Evolutionary conservation across 2,113 vertebrate genomes (phyloP).

Genomic region (Erpornis zantholeuca): DNA sequence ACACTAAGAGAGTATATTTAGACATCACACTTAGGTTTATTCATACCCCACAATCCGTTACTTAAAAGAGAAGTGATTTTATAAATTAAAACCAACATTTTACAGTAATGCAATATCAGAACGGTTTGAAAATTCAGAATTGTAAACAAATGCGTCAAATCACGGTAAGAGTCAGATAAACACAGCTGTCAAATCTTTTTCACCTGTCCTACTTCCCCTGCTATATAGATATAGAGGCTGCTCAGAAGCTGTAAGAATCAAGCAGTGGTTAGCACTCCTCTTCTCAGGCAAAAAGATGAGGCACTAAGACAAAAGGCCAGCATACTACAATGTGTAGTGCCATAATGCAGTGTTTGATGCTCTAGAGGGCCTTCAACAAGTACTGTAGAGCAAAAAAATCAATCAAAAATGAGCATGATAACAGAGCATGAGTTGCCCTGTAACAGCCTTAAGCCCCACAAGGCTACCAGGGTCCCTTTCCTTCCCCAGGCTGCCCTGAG

Average conservation of each 20-base stretch:
- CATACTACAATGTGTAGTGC: neutral
- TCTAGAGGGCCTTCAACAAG: conserved; percentile 74
- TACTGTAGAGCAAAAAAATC: conserved; percentile 75
- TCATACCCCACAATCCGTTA: neutral
- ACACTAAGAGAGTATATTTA: neutral
- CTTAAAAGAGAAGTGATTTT: neutral
- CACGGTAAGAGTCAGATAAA: neutral
- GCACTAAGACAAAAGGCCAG: conserved; percentile 34
- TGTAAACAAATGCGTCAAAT: neutral
- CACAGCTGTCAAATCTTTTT: neutral
- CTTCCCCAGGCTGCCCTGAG: conserved; percentile 36
- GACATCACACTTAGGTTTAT: neutral
- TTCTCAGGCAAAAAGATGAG: conserved; percentile 4
- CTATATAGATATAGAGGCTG: neutral
- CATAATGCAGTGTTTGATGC: conserved; percentile 60
- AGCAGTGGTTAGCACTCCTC: neutral
- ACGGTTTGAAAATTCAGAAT: conserved; percentile 21
- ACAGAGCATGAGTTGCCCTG: conserved; percentile 72
- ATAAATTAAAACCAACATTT: conserved; percentile 25
- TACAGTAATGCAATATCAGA: conserved; percentile 4
- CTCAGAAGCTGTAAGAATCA: neutral
- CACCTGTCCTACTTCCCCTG: neutral
- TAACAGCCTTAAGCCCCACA: conserved; percentile 71
- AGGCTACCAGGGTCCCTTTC: conserved; percentile 66
- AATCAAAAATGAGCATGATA: conserved; percentile 77